phyloP scores from a whole-genome alignment of 2,888 invertebrate species.

The Ernsta delagoae region DNA sequence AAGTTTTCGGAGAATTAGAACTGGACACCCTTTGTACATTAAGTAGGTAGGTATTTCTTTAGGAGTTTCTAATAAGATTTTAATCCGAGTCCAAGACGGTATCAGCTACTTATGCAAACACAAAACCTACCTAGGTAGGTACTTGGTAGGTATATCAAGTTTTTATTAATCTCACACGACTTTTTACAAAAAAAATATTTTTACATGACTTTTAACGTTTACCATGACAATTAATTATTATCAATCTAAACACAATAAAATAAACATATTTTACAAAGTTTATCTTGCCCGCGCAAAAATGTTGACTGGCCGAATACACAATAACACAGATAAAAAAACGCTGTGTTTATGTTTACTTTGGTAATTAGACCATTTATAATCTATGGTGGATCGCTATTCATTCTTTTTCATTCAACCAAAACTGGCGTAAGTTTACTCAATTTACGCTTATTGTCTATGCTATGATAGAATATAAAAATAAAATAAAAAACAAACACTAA shows the following conservation, averaged over 20 bases:
- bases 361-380: constrained; percentile 27
- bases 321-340: constrained; percentile 19
- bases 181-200: no score
- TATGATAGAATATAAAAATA: not conserved
- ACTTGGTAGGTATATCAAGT: no score
- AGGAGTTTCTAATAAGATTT: constrained; percentile 1
- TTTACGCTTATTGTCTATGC: not conserved
- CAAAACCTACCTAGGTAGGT: no score
- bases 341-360: constrained; percentile 34
- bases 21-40: no score
- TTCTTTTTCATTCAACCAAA: constrained; percentile 21
- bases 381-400: constrained; percentile 27
- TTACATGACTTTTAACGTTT: no score
- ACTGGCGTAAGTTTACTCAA: not conserved
- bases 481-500: constrained; percentile 56
- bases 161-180: no score
- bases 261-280: not conserved
- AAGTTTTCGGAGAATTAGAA: no score
- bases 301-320: constrained; percentile 15
- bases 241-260: no score
- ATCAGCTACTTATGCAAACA: no score
- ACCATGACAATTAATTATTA: no score
- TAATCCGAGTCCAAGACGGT: not conserved
- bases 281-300: constrained; percentile 11
- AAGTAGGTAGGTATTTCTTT: not conserved